phyloP scores from a whole-genome alignment of 2,888 invertebrate species.

The Lasioglossum calceatum region DNA sequence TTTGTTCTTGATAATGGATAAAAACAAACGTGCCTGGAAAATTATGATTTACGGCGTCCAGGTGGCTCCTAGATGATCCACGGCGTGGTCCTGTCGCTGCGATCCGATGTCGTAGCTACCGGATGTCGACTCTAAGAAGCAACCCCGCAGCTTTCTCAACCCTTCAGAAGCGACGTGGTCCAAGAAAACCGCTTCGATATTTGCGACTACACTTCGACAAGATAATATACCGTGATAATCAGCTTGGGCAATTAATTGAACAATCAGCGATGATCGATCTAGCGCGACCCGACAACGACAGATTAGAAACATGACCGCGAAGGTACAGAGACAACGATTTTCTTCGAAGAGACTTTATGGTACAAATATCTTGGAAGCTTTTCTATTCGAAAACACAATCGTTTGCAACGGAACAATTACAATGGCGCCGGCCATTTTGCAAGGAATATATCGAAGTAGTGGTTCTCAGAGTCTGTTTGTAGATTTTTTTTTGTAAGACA shows the following conservation, averaged over 20 bases:
- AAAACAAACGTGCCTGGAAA: constrained; percentile 12
- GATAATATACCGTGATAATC: neutral
- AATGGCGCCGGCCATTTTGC: neutral
- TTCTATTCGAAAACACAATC: neutral
- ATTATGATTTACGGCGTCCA: constrained; percentile 9
- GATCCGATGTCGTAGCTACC: neutral
- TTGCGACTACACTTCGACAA: neutral
- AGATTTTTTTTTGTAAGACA: neutral
- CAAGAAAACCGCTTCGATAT: constrained; percentile 11
- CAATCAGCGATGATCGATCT: neutral
- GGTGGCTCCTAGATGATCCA: constrained; percentile 12
- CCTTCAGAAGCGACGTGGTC: neutral
- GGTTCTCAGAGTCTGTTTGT: neutral
- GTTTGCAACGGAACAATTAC: neutral
- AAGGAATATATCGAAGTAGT: neutral
- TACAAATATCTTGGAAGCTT: neutral
- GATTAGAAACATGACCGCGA: neutral
- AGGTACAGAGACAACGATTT: neutral
- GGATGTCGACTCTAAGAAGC: neutral
- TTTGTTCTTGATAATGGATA: constrained; percentile 3
- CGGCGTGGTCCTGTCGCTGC: neutral
- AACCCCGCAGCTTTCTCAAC: neutral
- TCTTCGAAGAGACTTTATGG: neutral
- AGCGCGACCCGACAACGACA: neutral
- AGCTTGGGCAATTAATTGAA: neutral